These are phyloP conservation scores for Tillus elongatus DNA, from an alignment of 2,888 invertebrate genomes.

Conservation along the genomic window DNA sequence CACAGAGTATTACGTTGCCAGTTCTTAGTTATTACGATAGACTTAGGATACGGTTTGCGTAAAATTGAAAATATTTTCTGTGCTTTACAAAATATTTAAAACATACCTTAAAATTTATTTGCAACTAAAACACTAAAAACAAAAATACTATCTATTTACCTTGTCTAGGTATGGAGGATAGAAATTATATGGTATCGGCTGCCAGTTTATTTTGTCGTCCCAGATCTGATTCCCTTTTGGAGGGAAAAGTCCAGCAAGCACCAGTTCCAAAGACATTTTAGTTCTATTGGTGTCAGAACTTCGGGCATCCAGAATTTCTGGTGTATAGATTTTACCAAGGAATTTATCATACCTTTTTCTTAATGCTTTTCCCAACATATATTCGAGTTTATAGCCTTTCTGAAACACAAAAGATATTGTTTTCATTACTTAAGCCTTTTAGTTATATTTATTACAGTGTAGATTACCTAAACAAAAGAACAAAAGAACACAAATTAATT, in stretches of 20 bases:
- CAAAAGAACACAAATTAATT: too few species aligned
- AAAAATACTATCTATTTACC: too few species aligned
- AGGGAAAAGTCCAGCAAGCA: conserved; percentile 59
- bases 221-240: conserved; percentile 48
- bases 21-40: too few species aligned
- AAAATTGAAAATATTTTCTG: too few species aligned
- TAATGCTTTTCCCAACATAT: conserved; percentile 53
- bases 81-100: too few species aligned
- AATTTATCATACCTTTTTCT: conserved; percentile 52
- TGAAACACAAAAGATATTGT: conserved; percentile 15
- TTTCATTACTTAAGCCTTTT: conserved; percentile 2
- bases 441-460: too few species aligned
- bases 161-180: too few species aligned
- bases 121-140: too few species aligned
- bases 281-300: conserved; percentile 62
- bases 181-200: conserved; percentile 29
- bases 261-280: conserved; percentile 59
- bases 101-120: too few species aligned
- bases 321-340: conserved; percentile 49
- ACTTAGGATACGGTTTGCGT: too few species aligned
- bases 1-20: too few species aligned
- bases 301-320: conserved; percentile 45
- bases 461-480: too few species aligned
- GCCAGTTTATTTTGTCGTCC: conserved; percentile 40
- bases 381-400: conserved; percentile 53